Evolutionary conservation across 2,113 vertebrate genomes (phyloP).

Genomic region (Ceyx melanurus): DNA sequence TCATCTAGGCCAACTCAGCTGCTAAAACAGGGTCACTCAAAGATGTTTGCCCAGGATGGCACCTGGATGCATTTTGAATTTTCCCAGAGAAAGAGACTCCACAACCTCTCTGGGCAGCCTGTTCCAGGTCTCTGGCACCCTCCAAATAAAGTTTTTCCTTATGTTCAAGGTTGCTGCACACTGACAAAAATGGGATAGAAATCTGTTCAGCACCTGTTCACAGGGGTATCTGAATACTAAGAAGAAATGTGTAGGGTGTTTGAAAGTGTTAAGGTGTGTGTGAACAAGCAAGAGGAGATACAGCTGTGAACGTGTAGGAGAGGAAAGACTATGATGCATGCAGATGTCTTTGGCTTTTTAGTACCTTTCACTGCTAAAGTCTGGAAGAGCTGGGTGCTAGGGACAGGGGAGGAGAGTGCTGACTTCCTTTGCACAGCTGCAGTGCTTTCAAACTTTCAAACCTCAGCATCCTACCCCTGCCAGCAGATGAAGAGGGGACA

Average conservation of each 20-base stretch:
- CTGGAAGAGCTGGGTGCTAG: not conserved
- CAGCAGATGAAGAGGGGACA: not conserved
- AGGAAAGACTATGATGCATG: slow-evolving; percentile 18
- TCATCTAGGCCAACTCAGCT: not conserved
- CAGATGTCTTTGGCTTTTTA: slow-evolving; percentile 24
- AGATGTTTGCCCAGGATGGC: not conserved
- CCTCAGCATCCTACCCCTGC: not conserved
- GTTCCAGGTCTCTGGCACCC: not conserved
- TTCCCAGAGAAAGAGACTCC: not conserved
- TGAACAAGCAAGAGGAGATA: slow-evolving; percentile 45
- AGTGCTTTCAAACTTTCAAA: not conserved
- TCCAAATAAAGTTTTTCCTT: not conserved
- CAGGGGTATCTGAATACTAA: not conserved
- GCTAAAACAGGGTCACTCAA: not conserved
- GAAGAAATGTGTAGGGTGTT: not conserved
- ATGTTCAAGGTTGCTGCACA: not conserved
- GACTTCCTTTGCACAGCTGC: not conserved
- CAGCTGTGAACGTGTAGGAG: not conserved
- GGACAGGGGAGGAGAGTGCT: not conserved
- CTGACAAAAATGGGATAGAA: not conserved
- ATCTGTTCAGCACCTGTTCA: not conserved
- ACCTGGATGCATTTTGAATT: not conserved
- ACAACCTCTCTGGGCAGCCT: not conserved
- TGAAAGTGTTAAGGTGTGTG: not conserved
- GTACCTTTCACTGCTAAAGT: not conserved